Conservation (phyloP, 2,113 vertebrate genomes). For the Cathartes aura region DNA sequence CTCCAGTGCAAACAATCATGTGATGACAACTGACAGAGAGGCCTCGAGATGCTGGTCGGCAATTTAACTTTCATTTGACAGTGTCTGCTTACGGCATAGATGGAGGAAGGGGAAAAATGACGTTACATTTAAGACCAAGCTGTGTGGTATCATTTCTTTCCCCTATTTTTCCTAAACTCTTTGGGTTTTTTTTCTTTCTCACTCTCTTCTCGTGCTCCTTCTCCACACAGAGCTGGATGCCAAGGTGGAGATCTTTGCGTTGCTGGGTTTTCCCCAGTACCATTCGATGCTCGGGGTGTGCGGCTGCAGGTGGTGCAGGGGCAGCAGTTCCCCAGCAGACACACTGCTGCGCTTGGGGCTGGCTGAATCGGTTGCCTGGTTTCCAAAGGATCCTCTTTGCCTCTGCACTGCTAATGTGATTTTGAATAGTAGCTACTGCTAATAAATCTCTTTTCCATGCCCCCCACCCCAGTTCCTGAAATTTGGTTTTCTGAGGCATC, state of each 20-base stretch:
- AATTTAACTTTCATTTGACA: not conserved
- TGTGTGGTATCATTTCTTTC: rapidly evolving
- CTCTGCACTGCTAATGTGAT: not conserved
- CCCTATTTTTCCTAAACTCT: not conserved
- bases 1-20: not conserved
- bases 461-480: not conserved
- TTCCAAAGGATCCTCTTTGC: not conserved
- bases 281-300: rapidly evolving
- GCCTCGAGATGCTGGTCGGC: not conserved
- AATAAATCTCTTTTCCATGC: not conserved
- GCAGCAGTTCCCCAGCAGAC: not conserved
- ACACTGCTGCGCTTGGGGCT: not conserved
- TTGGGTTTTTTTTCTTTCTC: not conserved
- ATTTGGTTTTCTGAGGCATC: not conserved
- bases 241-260: not conserved
- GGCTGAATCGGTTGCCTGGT: rapidly evolving
- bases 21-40: not conserved
- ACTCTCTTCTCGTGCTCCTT: not conserved
- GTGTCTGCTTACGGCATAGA: not conserved
- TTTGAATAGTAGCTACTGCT: not conserved
- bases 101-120: not conserved
- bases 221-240: not conserved
- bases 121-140: not conserved
- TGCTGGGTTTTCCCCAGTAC: not conserved
- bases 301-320: rapidly evolving